A percentile compares a stretch with the other conserved stretches of the same genome.
Evolutionary conservation across 2,113 vertebrate genomes (phyloP).

Genomic region (Gobio gobio): DNA sequence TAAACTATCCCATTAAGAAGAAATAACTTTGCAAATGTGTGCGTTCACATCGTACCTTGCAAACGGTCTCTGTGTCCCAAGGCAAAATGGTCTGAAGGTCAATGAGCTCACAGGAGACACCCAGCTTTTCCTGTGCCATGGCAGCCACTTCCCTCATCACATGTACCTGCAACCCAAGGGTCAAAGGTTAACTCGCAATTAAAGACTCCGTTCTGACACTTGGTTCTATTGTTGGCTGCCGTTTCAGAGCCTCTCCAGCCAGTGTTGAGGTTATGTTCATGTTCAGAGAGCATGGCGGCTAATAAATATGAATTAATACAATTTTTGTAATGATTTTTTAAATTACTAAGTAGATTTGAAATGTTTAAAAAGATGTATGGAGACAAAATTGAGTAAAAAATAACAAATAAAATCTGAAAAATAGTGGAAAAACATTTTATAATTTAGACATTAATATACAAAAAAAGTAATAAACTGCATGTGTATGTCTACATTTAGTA

Average conservation of each 20-base stretch:
- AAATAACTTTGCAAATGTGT: neutral
- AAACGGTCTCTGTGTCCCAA: slow-evolving; percentile 93
- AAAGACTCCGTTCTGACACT: neutral
- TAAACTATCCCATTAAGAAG: neutral
- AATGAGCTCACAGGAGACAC: slow-evolving; percentile 95
- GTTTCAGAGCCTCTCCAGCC: neutral
- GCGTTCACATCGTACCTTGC: slow-evolving; percentile 83
- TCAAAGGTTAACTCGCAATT: neutral
- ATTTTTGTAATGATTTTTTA: too few relatives aligned
- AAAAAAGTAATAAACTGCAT: neutral
- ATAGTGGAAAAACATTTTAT: too few relatives aligned
- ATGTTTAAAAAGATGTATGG: too few relatives aligned
- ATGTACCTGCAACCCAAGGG: slow-evolving; percentile 82
- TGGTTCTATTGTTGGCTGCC: neutral
- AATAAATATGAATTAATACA: neutral
- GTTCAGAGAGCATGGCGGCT: neutral
- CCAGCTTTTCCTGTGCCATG: slow-evolving; percentile 96
- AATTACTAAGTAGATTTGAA: too few relatives aligned
- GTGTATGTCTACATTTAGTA: neutral
- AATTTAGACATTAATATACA: too few relatives aligned
- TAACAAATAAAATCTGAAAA: too few relatives aligned
- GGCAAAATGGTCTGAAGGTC: slow-evolving; percentile 94
- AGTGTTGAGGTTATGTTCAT: neutral
- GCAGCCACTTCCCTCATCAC: slow-evolving; percentile 91
- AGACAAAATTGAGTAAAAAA: too few relatives aligned